phyloP scores from a whole-genome alignment of 2,113 vertebrate species.

The Strix uralensis region DNA sequence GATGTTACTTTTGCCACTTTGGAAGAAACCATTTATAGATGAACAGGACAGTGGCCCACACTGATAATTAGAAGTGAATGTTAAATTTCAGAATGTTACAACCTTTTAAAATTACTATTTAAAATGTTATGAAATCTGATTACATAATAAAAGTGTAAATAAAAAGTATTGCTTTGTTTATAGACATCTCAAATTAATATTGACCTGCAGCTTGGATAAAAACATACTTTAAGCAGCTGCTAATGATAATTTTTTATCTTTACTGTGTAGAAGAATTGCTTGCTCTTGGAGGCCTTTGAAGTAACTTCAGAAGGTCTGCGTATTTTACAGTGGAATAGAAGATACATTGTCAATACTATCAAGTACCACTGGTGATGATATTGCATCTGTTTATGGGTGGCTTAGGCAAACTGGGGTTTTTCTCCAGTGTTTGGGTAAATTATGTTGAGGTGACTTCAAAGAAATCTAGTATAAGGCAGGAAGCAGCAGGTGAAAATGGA shows the following conservation, averaged over 20 bases:
- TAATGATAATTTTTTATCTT: background rate
- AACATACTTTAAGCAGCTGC: background rate
- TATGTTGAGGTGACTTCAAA: background rate
- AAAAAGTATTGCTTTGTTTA: background rate
- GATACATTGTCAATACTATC: background rate
- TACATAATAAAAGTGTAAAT: background rate
- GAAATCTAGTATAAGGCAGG: background rate
- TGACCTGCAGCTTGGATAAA: background rate
- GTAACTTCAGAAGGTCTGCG: background rate
- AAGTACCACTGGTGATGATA: background rate
- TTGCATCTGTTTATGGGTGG: background rate
- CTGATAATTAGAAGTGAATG: background rate
- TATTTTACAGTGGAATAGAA: background rate
- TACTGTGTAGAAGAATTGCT: background rate
- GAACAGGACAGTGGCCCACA: background rate
- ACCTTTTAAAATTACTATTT: background rate
- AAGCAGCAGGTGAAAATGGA: background rate
- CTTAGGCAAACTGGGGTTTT: background rate
- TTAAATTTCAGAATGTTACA: background rate
- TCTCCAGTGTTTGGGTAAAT: rapidly evolving
- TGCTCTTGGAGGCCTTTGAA: background rate
- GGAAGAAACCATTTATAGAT: background rate
- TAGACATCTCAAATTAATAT: background rate
- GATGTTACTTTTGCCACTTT: background rate
- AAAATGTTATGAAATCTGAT: background rate